Conservation (phyloP, 2,113 vertebrate species). For the Tachuris rubrigastra region DNA sequence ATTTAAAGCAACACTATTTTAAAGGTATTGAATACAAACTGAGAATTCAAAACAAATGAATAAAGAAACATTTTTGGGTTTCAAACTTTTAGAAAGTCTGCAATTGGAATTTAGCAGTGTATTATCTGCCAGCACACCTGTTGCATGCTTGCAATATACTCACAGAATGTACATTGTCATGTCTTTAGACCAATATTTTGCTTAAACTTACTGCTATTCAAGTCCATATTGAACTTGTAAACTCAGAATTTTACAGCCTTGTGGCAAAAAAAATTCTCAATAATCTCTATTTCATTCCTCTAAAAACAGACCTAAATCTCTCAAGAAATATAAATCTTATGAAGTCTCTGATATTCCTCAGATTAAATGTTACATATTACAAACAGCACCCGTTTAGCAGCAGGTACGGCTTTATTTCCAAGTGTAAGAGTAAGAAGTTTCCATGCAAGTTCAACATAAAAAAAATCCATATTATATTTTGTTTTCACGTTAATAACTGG, state of each 20-base stretch:
- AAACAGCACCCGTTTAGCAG: slow-evolving; percentile 25
- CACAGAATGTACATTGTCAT: background rate
- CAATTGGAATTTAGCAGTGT: background rate
- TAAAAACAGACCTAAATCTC: background rate
- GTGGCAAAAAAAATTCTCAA: background rate
- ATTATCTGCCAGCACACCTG: background rate
- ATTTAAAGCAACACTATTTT: background rate
- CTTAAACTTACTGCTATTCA: background rate
- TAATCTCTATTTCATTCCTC: background rate
- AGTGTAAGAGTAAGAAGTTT: background rate
- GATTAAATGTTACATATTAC: background rate
- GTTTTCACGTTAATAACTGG: background rate
- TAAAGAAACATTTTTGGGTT: background rate
- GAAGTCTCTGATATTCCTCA: background rate
- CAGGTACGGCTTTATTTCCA: background rate
- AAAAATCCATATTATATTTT: background rate
- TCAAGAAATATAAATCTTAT: rapidly evolving
- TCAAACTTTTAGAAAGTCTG: background rate
- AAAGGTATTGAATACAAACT: background rate
- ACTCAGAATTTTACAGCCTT: background rate
- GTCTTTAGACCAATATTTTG: background rate
- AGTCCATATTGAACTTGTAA: background rate
- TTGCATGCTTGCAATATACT: too few relatives aligned
- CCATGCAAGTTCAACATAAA: background rate
- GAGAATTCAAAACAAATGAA: background rate